phyloP scores from a whole-genome alignment of 2,113 vertebrate species.

The Oophaga pumilio region DNA sequence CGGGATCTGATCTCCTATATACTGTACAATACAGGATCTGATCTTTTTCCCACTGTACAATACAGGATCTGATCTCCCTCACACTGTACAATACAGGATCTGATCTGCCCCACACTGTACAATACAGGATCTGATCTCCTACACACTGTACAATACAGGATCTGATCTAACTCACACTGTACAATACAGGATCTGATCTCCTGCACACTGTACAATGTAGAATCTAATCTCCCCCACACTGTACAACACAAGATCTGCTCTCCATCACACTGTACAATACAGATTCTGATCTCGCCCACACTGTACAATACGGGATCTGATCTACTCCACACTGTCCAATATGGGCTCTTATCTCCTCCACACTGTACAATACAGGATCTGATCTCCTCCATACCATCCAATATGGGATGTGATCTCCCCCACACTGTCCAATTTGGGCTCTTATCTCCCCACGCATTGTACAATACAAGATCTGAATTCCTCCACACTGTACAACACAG shows the following conservation, averaged over 20 bases:
- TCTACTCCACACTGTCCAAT: not conserved
- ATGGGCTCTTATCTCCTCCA: not conserved
- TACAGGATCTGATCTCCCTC: not conserved
- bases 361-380: no score
- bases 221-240: not conserved
- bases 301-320: no score
- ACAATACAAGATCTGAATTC: no score
- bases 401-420: not conserved
- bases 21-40: not conserved
- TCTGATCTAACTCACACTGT: not conserved
- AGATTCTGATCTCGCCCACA: not conserved
- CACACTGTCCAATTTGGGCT: no score
- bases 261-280: not conserved
- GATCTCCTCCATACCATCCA: not conserved
- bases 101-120: not conserved
- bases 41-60: not conserved
- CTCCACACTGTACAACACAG: no score
- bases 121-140: not conserved
- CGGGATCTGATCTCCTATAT: not conserved
- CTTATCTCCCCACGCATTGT: no score
- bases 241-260: no score
- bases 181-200: not conserved
- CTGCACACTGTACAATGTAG: not conserved
- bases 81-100: not conserved
- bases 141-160: not conserved